Evolutionary conservation across 1,140 invertebrate species (phyloP).

Genomic region (Pseudobourletiella spinata): DNA sequence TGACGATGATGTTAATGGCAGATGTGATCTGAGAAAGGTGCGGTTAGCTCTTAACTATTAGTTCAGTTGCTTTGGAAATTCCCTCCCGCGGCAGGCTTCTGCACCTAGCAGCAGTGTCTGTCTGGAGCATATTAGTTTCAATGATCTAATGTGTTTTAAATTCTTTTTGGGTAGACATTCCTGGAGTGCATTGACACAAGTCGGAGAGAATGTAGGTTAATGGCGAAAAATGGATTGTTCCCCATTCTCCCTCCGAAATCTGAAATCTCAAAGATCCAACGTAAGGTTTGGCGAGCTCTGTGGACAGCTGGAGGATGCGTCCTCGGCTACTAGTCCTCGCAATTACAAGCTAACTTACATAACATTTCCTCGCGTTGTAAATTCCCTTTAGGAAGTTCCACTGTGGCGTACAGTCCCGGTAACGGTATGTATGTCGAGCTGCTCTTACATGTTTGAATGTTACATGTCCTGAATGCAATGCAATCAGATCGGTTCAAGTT

Average conservation of each 20-base stretch:
- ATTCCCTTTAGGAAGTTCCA: not conserved
- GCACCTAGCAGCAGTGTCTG: too few relatives aligned
- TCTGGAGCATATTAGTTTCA: too few relatives aligned
- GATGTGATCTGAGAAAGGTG: constrained; percentile 16
- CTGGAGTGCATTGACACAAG: constrained; percentile 24
- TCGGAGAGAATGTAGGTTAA: constrained; percentile 8
- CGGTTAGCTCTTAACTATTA: too few relatives aligned
- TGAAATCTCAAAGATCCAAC: constrained; percentile 6
- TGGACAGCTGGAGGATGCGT: constrained; percentile 27
- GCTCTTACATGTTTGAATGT: not conserved
- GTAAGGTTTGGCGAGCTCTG: constrained; percentile 16
- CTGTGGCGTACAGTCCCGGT: not conserved
- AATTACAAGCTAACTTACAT: not conserved
- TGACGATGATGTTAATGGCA: not conserved
- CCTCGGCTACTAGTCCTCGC: constrained; percentile 6
- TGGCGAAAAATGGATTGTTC: constrained; percentile 6
- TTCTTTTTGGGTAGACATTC: too few relatives aligned
- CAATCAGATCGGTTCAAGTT: too few relatives aligned
- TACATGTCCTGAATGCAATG: too few relatives aligned
- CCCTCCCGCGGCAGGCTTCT: too few relatives aligned
- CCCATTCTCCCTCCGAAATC: constrained; percentile 19
- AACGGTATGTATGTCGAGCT: not conserved
- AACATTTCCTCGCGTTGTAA: not conserved
- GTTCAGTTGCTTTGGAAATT: too few relatives aligned
- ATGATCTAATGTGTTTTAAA: too few relatives aligned